Base-by-base conservation (phyloP, 1,140 invertebrate genomes). In the Dendrolimus kikuchii region DNA sequence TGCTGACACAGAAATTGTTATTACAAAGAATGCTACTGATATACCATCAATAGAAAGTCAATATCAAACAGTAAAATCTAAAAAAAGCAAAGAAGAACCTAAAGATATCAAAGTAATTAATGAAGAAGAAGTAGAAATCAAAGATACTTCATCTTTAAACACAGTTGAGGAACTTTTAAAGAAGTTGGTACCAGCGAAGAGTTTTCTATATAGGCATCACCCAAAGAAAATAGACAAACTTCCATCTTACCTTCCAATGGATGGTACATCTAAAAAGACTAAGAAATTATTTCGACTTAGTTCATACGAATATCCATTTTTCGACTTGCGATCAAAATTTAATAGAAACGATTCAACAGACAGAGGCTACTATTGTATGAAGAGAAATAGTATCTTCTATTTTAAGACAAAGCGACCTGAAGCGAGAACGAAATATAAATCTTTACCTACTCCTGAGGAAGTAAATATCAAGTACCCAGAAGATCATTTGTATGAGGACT, bases 161-260 rank as follows among this genome's bases (percentile, higher is more conserved):
- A 68, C 53, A 46, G 76, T 83, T 6, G 80, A 88, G 56, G 76
- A 79, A 40, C 63, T 86, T 36, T 55, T 82, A 9, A 84, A 81
- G 51, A 79, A 60, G 59, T 71, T 87, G 4, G 79, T 77, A 0
- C 74, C 77, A 49, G 79, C 84, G 4, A 87, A 86, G 55, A 88
- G 86, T 58, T 88, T 88, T 57, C 55, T 88, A 5, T 88, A 88
- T 51, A 79, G 85, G 64, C 75, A 81, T 40, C 74, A 81, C 44
- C 55, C 42, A 38, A 51, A 67, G n/a, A 77, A 66, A 51, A 57
- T 56, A 38, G 71, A 80, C 7, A 73, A 67, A 57, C 62, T 38
- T 7, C 74, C 75, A n/a, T 82, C 87, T 0, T 88, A 88, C 40
- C 48, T 81, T 38, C 82, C 80, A 0, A 88, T 88, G 86, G 74